Conservation (phyloP, 2,888 invertebrate genomes). For the Nematopogon swammerdamellus region DNA sequence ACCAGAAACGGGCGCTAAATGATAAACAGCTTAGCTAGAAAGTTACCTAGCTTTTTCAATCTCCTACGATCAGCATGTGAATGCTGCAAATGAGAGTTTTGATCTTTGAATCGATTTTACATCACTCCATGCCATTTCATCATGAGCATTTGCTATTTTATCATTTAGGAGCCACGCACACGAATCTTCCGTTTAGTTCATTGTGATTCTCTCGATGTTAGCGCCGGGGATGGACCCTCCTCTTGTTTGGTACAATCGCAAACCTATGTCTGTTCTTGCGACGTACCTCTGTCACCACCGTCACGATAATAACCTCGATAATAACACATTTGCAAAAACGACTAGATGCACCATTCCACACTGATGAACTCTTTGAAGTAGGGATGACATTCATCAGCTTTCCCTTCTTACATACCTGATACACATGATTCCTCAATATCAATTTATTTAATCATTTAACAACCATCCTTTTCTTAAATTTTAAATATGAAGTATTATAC, state of each 20-base stretch:
- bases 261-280: too few species aligned
- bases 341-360: too few species aligned
- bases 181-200: conserved; percentile 19
- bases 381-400: too few species aligned
- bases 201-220: conserved; percentile 36
- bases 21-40: conserved; percentile 46
- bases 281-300: too few species aligned
- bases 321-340: too few species aligned
- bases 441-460: too few species aligned
- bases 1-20: conserved; percentile 47
- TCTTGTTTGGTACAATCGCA: conserved; percentile 23
- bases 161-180: conserved; percentile 48
- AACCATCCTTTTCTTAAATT: too few species aligned
- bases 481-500: too few species aligned
- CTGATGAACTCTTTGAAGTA: too few species aligned
- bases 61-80: conserved; percentile 32
- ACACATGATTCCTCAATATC: too few species aligned
- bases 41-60: conserved; percentile 15
- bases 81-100: conserved; percentile 22
- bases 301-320: too few species aligned
- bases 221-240: conserved; percentile 16
- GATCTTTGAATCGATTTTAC: not conserved
- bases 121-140: conserved; percentile 1
- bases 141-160: conserved; percentile 38
- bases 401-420: too few species aligned